Base-by-base conservation (phyloP, 2,113 vertebrate genomes). In the Heterotilapia buettikoferi region DNA sequence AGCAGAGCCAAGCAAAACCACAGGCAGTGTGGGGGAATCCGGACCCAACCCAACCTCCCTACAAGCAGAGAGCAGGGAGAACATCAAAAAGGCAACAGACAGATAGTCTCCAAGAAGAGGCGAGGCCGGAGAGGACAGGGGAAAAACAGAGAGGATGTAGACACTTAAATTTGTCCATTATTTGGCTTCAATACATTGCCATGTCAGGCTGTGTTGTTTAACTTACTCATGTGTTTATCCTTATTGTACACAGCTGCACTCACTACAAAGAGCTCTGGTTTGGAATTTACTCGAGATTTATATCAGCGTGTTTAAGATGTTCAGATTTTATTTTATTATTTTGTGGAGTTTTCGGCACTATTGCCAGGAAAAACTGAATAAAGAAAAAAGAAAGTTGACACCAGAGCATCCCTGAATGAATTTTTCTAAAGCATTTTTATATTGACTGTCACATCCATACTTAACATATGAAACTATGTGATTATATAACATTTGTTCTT, bases 31-130 rank as follows among this genome's bases (percentile, higher is more conserved):
- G 93, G 91, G 94, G 95, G 94, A 92, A 92, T 95, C 93, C 92
- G 82, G 93, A 94, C 95, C 94, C 95, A 94, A 92, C 94, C 95
- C 95, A 91, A 92, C 91, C 92, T 95, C 93, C 91, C 90, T 79
- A 92, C 91, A 85, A 90, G 86, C 86, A 94, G 79, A 95, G 92
- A 92, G 88, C 18, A 84, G 87, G 93, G 88, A 90, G 90, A 94
- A 94, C 93, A 93, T 96, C 92, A 94, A 89, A 95, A 95, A 93
- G 84, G 80, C 84, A 81, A 85, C 86, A 91, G 94, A 95, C 95
- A 90, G 90, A 92, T 86, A 90, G 92, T 93, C 94, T 95, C 92
- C 92, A 83, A 80, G 92, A 91, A 87, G 92, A 90, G 92, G 86
- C 29, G 73, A 94, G 88, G 90, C 84, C 43, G 24, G 82, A 38